These are phyloP conservation scores for Tapera naevia DNA, from an alignment of 2,797 vertebrate species.

Conservation along the genomic window DNA sequence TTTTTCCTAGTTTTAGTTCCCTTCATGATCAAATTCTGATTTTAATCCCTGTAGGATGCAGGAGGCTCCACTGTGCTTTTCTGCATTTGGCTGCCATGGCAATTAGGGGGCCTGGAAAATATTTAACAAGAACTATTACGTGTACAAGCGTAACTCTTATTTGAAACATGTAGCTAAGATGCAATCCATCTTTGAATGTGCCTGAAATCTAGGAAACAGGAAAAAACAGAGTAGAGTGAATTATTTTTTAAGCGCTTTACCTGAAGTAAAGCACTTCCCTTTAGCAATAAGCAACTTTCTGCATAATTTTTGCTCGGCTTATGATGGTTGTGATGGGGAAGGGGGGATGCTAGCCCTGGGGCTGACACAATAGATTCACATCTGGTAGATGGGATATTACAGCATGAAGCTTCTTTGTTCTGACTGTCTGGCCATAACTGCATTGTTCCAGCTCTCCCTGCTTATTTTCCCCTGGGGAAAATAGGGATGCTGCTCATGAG, in stretches of 20 bases:
- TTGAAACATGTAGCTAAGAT: neutral
- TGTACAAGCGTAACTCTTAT: neutral
- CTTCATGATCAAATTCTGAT: neutral
- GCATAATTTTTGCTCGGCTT: neutral
- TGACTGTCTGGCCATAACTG: constrained; percentile 7
- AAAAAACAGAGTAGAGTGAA: neutral
- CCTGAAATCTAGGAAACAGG: neutral
- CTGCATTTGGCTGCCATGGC: neutral
- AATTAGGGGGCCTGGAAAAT: neutral
- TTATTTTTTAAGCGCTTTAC: neutral
- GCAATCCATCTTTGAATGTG: neutral
- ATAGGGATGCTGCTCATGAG: neutral
- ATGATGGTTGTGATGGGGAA: neutral
- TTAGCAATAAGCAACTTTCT: neutral
- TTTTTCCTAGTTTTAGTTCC: neutral
- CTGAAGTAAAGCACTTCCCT: neutral
- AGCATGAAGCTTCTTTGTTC: constrained; percentile 40
- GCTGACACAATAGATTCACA: constrained; percentile 50
- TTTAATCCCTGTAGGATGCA: neutral
- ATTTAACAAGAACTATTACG: neutral
- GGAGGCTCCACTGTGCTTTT: neutral
- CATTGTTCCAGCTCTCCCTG: neutral
- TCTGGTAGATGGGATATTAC: constrained; percentile 46
- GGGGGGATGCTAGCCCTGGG: neutral
- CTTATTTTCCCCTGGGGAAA: constrained; percentile 5